Evolutionary conservation across 2,113 vertebrate species (phyloP).

Genomic region (Proteles cristata): DNA sequence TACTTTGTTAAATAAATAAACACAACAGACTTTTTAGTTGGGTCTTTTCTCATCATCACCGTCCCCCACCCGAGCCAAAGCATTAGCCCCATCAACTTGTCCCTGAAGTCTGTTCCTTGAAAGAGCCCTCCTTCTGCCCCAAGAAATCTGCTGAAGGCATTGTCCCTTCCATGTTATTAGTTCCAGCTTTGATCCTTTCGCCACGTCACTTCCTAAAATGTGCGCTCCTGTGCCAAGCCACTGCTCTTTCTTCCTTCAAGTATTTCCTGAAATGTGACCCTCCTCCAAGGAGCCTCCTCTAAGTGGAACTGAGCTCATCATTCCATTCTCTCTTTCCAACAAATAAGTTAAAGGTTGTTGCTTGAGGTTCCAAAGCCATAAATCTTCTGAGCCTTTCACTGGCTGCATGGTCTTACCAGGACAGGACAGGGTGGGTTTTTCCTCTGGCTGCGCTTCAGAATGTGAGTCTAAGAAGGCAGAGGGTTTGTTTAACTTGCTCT

Average conservation of each 20-base stretch:
- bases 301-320: constrained; percentile 46
- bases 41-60: neutral
- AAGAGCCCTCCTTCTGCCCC: neutral
- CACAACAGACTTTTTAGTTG: neutral
- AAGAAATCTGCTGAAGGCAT: neutral
- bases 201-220: constrained; percentile 47
- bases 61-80: neutral
- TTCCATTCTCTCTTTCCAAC: constrained; percentile 42
- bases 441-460: constrained; percentile 8
- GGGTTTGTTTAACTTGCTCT: constrained; percentile 1
- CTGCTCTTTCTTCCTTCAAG: constrained; percentile 30
- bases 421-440: neutral
- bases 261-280: constrained; percentile 59
- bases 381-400: neutral
- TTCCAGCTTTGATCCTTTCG: constrained; percentile 19
- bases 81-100: neutral
- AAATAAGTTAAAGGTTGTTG: constrained; percentile 44
- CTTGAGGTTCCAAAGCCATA: constrained; percentile 38
- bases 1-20: neutral
- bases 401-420: neutral
- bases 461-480: neutral
- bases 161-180: neutral
- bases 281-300: constrained; percentile 9
- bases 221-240: neutral
- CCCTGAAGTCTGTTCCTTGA: neutral